phyloP scores from a whole-genome alignment of 1,140 invertebrate genomes.

The Calosoma granatense region DNA sequence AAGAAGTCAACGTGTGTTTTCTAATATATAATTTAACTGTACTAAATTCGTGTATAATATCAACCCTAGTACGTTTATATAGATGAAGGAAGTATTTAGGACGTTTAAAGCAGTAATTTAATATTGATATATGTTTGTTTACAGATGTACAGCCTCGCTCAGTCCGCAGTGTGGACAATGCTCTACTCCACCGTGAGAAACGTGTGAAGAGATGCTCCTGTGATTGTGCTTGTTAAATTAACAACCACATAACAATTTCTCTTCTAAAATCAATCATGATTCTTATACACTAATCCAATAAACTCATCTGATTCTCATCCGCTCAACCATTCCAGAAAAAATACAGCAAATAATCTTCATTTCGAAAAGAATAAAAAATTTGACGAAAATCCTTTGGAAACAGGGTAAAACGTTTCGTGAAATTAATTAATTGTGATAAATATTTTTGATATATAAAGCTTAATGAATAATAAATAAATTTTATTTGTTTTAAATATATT shows the following conservation, averaged over 20 bases:
- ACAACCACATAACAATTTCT: not conserved
- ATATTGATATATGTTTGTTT: constrained; percentile 19
- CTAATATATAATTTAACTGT: not conserved
- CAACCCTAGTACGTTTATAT: too few relatives aligned
- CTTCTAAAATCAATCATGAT: too few relatives aligned
- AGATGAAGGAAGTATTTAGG: too few relatives aligned
- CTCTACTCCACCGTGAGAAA: constrained; percentile 37
- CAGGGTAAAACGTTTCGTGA: not conserved
- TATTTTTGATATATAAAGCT: not conserved
- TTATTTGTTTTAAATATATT: not conserved
- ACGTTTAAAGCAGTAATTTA: constrained; percentile 12
- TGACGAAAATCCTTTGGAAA: too few relatives aligned
- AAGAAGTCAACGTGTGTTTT: not conserved
- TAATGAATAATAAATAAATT: not conserved
- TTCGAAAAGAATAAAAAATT: not conserved
- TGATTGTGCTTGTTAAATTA: constrained; percentile 44
- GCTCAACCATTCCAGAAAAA: constrained; percentile 5
- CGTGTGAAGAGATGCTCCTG: constrained; percentile 51
- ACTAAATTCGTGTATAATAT: too few relatives aligned
- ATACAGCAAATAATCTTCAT: constrained; percentile 2
- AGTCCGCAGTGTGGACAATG: constrained; percentile 38
- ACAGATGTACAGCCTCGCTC: constrained; percentile 55
- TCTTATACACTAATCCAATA: too few relatives aligned
- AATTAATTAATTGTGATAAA: not conserved
- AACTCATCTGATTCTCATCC: too few relatives aligned